These are phyloP conservation scores for Sparidentex hasta DNA, from an alignment of 2,797 vertebrate species.

Conservation along the genomic window DNA sequence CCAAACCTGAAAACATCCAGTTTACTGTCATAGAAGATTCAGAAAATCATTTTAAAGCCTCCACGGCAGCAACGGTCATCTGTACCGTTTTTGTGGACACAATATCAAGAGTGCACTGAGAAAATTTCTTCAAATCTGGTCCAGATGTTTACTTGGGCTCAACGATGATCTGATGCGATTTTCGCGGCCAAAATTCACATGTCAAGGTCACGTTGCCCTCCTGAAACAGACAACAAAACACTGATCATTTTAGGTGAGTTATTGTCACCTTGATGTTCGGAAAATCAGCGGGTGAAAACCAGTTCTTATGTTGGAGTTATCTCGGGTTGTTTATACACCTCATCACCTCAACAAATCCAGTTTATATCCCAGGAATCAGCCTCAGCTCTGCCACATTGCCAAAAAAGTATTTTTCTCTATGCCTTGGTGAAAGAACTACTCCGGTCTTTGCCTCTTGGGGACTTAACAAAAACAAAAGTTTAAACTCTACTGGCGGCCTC, in stretches of 20 bases:
- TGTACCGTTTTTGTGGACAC: too few relatives aligned
- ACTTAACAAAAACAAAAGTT: constrained; percentile 15
- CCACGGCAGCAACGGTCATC: too few relatives aligned
- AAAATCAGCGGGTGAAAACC: not conserved
- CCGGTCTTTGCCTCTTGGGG: constrained; percentile 7
- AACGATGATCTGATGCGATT: too few relatives aligned
- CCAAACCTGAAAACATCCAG: not conserved
- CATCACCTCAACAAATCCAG: not conserved
- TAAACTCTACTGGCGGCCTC: constrained; percentile 5
- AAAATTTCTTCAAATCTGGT: too few relatives aligned
- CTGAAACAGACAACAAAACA: too few relatives aligned
- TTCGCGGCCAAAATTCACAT: too few relatives aligned
- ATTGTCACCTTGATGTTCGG: not conserved
- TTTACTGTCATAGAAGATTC: not conserved
- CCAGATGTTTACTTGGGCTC: too few relatives aligned
- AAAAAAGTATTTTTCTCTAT: constrained; percentile 19
- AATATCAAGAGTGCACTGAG: too few relatives aligned
- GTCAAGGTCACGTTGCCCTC: too few relatives aligned
- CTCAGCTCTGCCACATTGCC: not conserved
- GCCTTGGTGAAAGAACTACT: constrained; percentile 23
- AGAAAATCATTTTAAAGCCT: too few relatives aligned
- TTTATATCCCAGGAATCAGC: not conserved
- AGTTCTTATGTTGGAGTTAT: not conserved
- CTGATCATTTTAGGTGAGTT: not conserved
- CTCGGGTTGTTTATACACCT: not conserved